These are phyloP conservation scores for Gopherus flavomarginatus DNA, from an alignment of 2,113 vertebrate genomes.

Conservation along the genomic window DNA sequence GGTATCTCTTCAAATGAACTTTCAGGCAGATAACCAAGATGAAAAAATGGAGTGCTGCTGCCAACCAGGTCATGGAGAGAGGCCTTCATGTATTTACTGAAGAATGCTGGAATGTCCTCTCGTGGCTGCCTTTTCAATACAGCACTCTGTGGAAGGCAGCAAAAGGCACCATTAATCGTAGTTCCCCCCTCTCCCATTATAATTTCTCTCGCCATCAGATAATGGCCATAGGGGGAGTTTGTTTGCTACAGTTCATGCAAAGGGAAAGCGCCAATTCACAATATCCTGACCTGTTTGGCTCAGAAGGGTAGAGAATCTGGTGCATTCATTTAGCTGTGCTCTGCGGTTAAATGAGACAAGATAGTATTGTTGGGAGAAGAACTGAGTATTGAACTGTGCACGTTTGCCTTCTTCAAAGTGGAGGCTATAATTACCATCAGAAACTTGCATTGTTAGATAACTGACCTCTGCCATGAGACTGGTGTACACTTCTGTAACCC, in stretches of 20 bases:
- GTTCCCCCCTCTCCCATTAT: not conserved
- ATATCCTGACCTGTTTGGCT: not conserved
- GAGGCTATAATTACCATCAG: slow-evolving; percentile 23
- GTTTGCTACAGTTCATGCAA: not conserved
- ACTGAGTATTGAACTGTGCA: not conserved
- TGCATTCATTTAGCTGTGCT: not conserved
- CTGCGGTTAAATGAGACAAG: not conserved
- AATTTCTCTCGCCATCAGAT: not conserved
- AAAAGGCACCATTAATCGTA: not conserved
- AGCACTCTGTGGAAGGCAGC: not conserved
- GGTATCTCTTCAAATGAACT: slow-evolving; percentile 23
- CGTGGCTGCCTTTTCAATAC: not conserved
- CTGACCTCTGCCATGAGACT: not conserved
- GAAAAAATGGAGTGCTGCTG: not conserved
- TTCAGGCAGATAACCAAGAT: slow-evolving; percentile 46
- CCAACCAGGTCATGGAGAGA: slow-evolving; percentile 22
- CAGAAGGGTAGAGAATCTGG: not conserved
- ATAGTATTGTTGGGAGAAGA: not conserved
- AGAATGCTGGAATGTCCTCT: not conserved
- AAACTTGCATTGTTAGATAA: slow-evolving; percentile 13
- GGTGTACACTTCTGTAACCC: not conserved
- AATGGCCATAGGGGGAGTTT: not conserved
- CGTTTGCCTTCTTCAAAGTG: not conserved
- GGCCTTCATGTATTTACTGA: slow-evolving; percentile 29
- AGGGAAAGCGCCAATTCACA: not conserved